Evolutionary conservation across 2,113 vertebrate species (phyloP).

Genomic region (Crotalus viridis): DNA sequence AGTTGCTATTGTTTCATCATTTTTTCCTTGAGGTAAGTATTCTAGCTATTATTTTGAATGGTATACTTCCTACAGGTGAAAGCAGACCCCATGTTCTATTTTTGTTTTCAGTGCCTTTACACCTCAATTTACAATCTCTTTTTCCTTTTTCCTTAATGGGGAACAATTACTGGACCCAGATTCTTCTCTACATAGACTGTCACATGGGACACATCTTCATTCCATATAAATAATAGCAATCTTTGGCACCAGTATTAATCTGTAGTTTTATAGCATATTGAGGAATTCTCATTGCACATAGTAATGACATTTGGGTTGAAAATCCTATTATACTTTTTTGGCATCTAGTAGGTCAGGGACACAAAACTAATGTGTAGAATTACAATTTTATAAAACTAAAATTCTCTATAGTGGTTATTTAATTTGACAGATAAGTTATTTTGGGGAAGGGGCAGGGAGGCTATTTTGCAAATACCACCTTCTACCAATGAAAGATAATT

Average conservation of each 20-base stretch:
- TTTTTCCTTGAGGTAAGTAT: background rate
- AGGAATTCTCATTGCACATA: background rate
- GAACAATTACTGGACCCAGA: background rate
- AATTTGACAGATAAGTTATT: background rate
- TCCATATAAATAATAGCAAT: too few species aligned
- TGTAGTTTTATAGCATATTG: background rate
- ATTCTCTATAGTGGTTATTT: background rate
- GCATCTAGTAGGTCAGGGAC: background rate
- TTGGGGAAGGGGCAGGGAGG: background rate
- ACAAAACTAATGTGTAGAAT: background rate
- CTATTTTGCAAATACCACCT: background rate
- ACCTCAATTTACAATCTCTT: background rate
- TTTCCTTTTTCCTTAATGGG: background rate
- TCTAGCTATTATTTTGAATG: background rate
- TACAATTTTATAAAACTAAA: background rate
- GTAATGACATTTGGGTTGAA: background rate
- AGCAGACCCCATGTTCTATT: background rate
- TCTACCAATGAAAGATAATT: background rate
- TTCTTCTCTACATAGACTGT: background rate
- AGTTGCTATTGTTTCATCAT: background rate
- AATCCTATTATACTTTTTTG: background rate
- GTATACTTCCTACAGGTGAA: background rate
- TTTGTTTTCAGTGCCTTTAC: background rate
- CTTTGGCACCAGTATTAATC: too few species aligned
- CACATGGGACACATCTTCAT: too few species aligned